Evolutionary conservation across 2,888 invertebrate species (phyloP).

Genomic region (Epirrhoe tristata): DNA sequence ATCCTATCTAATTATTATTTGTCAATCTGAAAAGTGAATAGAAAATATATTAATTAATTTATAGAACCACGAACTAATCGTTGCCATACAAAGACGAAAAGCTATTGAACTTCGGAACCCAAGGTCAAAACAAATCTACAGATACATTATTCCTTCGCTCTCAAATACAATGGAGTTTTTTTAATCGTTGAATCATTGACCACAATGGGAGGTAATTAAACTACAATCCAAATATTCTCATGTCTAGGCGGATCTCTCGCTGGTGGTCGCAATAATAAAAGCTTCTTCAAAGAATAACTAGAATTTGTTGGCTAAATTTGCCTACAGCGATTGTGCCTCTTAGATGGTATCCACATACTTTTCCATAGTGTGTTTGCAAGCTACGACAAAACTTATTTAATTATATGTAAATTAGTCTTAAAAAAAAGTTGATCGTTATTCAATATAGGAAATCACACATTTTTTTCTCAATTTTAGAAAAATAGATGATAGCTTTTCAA

Average conservation of each 20-base stretch:
- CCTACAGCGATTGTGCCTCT: slow-evolving; percentile 47
- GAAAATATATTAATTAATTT: background rate
- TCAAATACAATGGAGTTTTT: slow-evolving; percentile 48
- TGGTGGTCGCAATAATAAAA: slow-evolving; percentile 79
- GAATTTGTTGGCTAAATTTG: slow-evolving; percentile 15
- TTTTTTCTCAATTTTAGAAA: too few species aligned
- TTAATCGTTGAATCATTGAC: slow-evolving; percentile 57
- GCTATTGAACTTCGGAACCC: slow-evolving; percentile 40
- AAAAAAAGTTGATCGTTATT: too few species aligned
- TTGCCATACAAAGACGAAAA: slow-evolving; percentile 19
- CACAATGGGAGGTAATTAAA: slow-evolving; percentile 84
- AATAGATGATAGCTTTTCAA: too few species aligned
- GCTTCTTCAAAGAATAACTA: slow-evolving; percentile 54
- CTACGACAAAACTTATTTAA: too few species aligned
- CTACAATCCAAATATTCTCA: slow-evolving; percentile 79
- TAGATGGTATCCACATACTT: slow-evolving; percentile 38
- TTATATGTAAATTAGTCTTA: too few species aligned
- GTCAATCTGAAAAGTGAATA: too few species aligned
- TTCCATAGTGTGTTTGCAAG: too few species aligned
- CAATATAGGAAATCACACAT: too few species aligned
- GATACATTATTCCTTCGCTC: slow-evolving; percentile 29
- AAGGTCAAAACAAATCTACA: slow-evolving; percentile 44
- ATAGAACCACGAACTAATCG: slow-evolving; percentile 1
- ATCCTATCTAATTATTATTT: too few species aligned
- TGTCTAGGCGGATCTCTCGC: slow-evolving; percentile 73